Base-by-base conservation (phyloP, 2,113 vertebrate species). In the Lepisosteus osseus region DNA sequence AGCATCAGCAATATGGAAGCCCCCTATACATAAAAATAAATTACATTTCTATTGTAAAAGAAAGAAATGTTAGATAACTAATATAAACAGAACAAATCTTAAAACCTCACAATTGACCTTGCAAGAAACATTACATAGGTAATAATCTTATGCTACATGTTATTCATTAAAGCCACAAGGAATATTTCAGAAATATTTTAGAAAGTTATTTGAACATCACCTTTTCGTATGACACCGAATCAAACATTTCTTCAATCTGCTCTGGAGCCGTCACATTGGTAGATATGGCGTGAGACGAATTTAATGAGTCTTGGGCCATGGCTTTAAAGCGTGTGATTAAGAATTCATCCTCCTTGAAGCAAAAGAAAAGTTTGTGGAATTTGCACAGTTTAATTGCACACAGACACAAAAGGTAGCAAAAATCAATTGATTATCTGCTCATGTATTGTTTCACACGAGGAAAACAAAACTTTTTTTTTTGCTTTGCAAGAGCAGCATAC, bases 231-330 rank as follows among this genome's bases (percentile, higher is more conserved):
- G 96, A 96, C 79, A 99, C 89, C 0, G 88, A 87, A 89, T 98
- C 96, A 90, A 99, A 99, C 95, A 98, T 99, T 88, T 97, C 95
- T 71, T 92, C 93, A 74, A 99, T 95, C 84, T 98, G 94, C 67
- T 94, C 92, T 51, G 93, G 86, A 47, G 94, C 90, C 14, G 89
- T 89, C 73, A 95, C 94, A 55, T 88, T 76, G n/a, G 92, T 87
- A 3, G 96, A 97, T 41, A 98, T 86, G 4, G 96, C 79, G 67
- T 93, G 96, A 75, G 97, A 95, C 6, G 96, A 96, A 85, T 94
- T 96, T 70, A 99, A 80, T 3, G 94, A 86, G 83, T 99, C 97
- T 82, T 94, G 95, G 77, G 83, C 90, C 89, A 98, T 80, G 40
- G 90, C 93, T 88, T 89, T 90, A 81, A 97, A 95, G 65, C 92